Conservation (phyloP, 2,888 invertebrate species). For the Bellardia bayeri region DNA sequence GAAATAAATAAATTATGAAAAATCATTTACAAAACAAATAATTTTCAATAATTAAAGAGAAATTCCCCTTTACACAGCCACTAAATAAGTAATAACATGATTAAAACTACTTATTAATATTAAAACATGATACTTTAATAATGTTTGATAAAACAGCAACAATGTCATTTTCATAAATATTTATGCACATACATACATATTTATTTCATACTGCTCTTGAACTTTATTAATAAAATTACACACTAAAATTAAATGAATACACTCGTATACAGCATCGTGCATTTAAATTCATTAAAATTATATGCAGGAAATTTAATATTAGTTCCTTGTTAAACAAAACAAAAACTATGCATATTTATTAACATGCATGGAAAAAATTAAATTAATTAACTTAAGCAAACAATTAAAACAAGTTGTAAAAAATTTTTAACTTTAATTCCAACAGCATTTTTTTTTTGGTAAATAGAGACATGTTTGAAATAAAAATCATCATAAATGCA, state of each 20-base stretch:
- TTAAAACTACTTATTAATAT: slow-evolving; percentile 12
- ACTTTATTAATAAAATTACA: neutral
- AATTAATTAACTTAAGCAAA: slow-evolving; percentile 73
- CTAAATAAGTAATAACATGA: slow-evolving; percentile 7
- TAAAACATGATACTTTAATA: slow-evolving; percentile 20
- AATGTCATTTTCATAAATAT: neutral
- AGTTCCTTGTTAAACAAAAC: neutral
- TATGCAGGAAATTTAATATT: slow-evolving; percentile 33
- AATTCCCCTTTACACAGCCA: no score
- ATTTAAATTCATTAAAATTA: slow-evolving; percentile 53
- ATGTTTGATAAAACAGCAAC: slow-evolving; percentile 11
- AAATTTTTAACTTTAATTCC: slow-evolving; percentile 52
- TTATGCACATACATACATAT: neutral
- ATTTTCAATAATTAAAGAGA: neutral
- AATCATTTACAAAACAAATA: neutral
- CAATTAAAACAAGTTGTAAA: slow-evolving; percentile 68
- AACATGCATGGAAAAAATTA: slow-evolving; percentile 27
- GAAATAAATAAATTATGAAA: no score
- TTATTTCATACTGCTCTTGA: neutral
- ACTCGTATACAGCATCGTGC: neutral
- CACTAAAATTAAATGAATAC: neutral
- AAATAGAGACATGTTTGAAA: slow-evolving; percentile 55
- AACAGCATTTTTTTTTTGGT: slow-evolving; percentile 12
- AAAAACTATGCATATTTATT: slow-evolving; percentile 17
- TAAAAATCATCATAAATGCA: slow-evolving; percentile 68